Conservation (phyloP, 30 jellyfish, hydroid and myxozoan genomes). For the Sanderia malayensis region DNA sequence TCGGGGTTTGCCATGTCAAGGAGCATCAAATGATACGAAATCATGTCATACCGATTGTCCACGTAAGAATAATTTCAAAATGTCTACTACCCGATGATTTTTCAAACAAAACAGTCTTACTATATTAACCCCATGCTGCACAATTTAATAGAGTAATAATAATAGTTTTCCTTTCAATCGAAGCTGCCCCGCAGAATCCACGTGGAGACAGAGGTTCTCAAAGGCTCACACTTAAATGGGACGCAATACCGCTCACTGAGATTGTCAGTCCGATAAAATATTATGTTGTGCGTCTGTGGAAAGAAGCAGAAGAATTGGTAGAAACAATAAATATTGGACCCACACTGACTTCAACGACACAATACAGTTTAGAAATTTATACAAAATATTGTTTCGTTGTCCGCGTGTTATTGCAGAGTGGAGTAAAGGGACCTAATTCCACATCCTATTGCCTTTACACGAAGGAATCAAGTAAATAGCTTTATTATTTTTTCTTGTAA, state of each 20-base stretch:
- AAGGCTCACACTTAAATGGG: conserved; percentile 5
- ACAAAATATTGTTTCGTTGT: conserved; percentile 11
- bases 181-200: conserved; percentile 8
- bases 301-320: not conserved
- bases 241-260: not conserved
- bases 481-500: not conserved
- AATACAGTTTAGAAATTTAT: not conserved
- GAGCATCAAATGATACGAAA: not conserved
- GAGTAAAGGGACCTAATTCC: not conserved
- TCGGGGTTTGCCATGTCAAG: not conserved
- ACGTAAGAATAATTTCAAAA: not conserved
- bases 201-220: not conserved
- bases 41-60: not conserved
- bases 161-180: not conserved
- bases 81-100: not conserved
- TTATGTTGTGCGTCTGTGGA: not conserved
- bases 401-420: not conserved
- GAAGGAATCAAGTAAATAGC: not conserved
- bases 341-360: not conserved
- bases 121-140: not conserved
- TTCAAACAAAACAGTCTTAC: not conserved
- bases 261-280: not conserved
- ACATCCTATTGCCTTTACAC: not conserved
- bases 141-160: not conserved
- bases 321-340: not conserved